Base-by-base conservation (phyloP, 2,888 invertebrate genomes). In the Drosophila cognata region DNA sequence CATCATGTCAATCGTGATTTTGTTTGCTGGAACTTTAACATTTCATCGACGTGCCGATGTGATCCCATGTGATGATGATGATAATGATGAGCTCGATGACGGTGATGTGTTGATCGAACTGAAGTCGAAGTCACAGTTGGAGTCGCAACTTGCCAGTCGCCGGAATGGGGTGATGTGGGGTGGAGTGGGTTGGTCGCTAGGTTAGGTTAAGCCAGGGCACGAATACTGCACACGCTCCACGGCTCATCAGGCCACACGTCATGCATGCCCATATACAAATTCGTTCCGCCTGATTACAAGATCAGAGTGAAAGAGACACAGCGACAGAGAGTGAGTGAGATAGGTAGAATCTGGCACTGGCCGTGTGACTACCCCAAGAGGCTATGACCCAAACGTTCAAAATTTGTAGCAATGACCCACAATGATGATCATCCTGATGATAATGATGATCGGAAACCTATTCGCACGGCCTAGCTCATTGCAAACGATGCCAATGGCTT, bases 201-300 rank as follows among this genome's bases (percentile, higher is more conserved):
- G 77, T 77, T 66, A 71, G 58, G 73, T 36, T 28, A 50, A 48
- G 63, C 38, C 81, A 79, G 81, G 64, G 68, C 78, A 81, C 62
- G 79, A 78, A 81, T 78, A 67, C 79, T 79, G 71, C 79, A 79
- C 82, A 79, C 78, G 81, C 79, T 77, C 86, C 81, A 81, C 70
- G 81, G 79, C 81, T 88, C 86, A 82, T 87, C 88, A 80, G 85
- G 88, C 79, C 90, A 91, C 90, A 88, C 89, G 90, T 90, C 91
- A 90, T 91, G 88, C 88, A 90, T 90, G 88, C 84, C 88, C 90
- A 88, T 88, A 90, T 87, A 89, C 89, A 90, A 87, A 89, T 89
- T 89, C 89, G 89, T 67, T 89, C 80, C 74, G 90, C 85, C 89
- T 89, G 90, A 89, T 89, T 89, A 89, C 88, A 84, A 83, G 82